Percentiles rank a stretch among this genome's conserved stretches.
These are phyloP conservation scores for Herpetotheres cachinnans DNA, from an alignment of 2,113 vertebrate genomes.

Conservation along the genomic window DNA sequence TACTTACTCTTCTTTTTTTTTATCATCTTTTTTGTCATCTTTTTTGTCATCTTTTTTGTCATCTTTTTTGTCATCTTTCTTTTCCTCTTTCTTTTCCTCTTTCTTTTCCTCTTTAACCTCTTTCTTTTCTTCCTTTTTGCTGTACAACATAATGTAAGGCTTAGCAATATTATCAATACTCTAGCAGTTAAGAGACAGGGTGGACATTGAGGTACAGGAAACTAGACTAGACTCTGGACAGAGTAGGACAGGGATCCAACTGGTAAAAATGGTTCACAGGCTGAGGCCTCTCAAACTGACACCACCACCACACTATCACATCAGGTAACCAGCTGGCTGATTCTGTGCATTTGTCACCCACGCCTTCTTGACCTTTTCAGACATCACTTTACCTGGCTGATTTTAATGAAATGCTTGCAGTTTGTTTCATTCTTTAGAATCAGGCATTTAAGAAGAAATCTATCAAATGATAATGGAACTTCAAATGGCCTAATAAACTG, in stretches of 20 bases:
- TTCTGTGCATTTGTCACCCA: neutral
- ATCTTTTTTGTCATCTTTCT: conserved; percentile 74
- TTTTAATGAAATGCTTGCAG: neutral
- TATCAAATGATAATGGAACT: neutral
- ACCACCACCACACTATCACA: neutral
- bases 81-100: conserved; percentile 56
- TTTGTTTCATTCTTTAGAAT: neutral
- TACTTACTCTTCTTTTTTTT: conserved; percentile 76
- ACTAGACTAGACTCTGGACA: neutral
- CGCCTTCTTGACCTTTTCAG: neutral
- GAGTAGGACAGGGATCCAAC: neutral
- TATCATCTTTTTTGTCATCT: conserved; percentile 78
- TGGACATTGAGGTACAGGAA: neutral
- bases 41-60: conserved; percentile 77
- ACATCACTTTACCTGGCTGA: neutral
- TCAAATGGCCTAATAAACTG: neutral
- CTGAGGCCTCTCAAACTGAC: neutral
- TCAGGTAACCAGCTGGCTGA: conserved; percentile 31
- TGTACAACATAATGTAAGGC: conserved; percentile 67
- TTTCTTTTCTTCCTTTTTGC: conserved; percentile 86
- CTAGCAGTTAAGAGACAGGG: neutral
- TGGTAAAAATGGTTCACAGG: neutral
- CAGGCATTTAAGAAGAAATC: neutral
- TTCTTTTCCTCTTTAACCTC: conserved; percentile 67
- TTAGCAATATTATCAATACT: neutral